phyloP scores from a whole-genome alignment of 2,888 invertebrate genomes.

The Plagodis pulveraria region DNA sequence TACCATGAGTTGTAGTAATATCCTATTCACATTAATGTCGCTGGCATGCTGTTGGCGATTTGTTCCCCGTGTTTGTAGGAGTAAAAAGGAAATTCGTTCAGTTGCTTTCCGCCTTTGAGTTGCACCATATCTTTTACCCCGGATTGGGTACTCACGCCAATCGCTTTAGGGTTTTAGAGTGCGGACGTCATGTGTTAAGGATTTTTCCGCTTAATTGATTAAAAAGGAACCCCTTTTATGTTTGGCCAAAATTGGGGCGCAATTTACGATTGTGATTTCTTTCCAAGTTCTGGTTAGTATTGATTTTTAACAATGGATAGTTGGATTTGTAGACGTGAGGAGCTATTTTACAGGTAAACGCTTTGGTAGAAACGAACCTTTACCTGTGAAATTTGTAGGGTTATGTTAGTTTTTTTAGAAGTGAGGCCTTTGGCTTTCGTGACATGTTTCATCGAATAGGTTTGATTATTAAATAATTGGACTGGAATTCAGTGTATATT shows the following conservation, averaged over 20 bases:
- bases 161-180: constrained; percentile 66
- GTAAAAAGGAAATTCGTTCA: not conserved
- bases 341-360: not conserved
- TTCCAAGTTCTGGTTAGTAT: constrained; percentile 1
- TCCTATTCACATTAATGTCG: no score
- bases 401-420: no score
- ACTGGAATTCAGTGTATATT: no score
- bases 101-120: constrained; percentile 26
- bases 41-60: no score
- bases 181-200: constrained; percentile 68
- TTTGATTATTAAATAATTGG: no score
- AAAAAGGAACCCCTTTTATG: constrained; percentile 55
- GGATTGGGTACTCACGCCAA: constrained; percentile 60
- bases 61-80: no score
- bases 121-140: constrained; percentile 43
- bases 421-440: no score
- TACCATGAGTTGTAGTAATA: no score
- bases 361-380: not conserved
- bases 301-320: constrained; percentile 4
- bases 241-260: constrained; percentile 25
- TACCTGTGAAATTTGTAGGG: not conserved
- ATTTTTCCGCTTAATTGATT: constrained; percentile 68
- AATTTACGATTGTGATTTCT: constrained; percentile 25
- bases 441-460: no score
- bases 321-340: not conserved